Evolutionary conservation across 1,140 invertebrate species (phyloP), one percentile per base, ranked within the genome.

Genomic region (Manduca sexta): DNA sequence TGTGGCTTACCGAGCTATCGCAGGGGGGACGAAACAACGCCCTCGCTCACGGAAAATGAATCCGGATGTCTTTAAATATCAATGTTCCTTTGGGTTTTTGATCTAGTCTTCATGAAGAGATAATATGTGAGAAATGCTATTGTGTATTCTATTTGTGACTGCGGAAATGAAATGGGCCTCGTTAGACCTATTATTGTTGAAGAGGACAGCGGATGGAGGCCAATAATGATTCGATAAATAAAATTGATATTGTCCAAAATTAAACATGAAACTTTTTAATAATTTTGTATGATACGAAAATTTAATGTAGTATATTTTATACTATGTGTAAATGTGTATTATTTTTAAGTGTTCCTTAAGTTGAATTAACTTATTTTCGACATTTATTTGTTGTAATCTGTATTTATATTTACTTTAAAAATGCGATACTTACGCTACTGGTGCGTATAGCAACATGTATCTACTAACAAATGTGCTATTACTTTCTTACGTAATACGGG

Each of bases 281-380:
- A 40, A 49, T 49, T 54, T 54, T 54, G 46, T 54, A 54, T 54
- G 15, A 26, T 26, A 26, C 8, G 21, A 26, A 26, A 26, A 26
- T 26, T 26, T 26, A 35, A 13, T 47, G 48, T 47, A 47, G 43
- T 56, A 40, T 31, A 49, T 42, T 48, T 43, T 38, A 40, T 40
- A 37, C 35, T 39, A 41, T 37, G 39, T 46, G 31, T 52, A 52
- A 35, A 46, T 52, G 38, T 45, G 26, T 52, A 52, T 54, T 39
- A 31, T 29, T 42, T 38, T 48, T 42, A 43, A 38, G 37, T 43
- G 31, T 45, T 42, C 14, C 16, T 49, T 41, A 53, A 53, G 51
- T 53, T 53, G 51, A 41, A 52, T 40, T 52, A 52, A 52, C 44
- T 52, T 52, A 52, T 52, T 52, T 52, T 52, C 43, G 43, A 45